A percentile compares a stretch with the other conserved stretches of the same genome.
Conservation (phyloP, 2,888 invertebrate genomes). For the Halictus ligatus region DNA sequence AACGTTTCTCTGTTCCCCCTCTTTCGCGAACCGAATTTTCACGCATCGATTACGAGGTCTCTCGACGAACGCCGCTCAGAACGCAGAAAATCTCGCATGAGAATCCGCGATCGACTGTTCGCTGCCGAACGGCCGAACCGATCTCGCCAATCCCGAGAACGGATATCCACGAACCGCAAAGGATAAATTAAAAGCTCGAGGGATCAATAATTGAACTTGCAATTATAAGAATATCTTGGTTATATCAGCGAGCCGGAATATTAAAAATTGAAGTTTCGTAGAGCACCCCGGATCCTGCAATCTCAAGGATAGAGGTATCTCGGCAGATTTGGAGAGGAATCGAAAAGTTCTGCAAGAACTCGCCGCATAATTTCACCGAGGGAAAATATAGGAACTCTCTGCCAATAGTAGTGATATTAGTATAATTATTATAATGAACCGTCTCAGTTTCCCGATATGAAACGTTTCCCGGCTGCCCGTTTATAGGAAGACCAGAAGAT, state of each 20-base stretch:
- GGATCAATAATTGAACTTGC: conserved; percentile 2
- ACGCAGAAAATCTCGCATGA: not conserved
- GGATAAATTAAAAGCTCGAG: not conserved
- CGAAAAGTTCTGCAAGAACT: not conserved
- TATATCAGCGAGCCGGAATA: not conserved
- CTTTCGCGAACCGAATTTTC: not conserved
- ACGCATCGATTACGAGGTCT: conserved; percentile 7
- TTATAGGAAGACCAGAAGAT: not conserved
- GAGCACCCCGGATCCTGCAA: not conserved
- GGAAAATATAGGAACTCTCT: not conserved
- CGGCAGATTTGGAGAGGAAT: not conserved
- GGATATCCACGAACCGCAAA: not conserved
- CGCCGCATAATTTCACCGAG: not conserved
- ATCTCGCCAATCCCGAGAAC: not conserved
- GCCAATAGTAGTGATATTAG: not conserved
- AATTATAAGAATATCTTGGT: not conserved
- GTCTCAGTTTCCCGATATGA: not conserved
- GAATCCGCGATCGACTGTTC: not conserved
- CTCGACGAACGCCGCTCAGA: no score
- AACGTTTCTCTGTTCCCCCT: not conserved
- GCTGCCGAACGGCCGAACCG: not conserved
- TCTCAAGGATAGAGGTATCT: not conserved
- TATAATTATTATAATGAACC: not conserved
- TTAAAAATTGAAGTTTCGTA: conserved; percentile 10
- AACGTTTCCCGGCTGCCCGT: not conserved